Conservation (phyloP, 92 coral and sea anemone genomes). For the Plumapathes pennacea region DNA sequence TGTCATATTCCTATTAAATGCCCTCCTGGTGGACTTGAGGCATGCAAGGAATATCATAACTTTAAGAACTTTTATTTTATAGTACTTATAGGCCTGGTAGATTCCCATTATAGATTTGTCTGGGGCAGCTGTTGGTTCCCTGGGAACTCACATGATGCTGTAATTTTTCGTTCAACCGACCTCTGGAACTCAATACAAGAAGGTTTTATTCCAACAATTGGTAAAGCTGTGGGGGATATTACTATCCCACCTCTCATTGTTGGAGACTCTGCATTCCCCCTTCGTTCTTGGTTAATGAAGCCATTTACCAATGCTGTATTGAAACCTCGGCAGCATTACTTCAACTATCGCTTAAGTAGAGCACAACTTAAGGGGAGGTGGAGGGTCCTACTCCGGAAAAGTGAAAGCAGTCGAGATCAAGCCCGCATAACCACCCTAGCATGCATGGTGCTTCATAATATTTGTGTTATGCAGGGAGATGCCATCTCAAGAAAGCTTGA, state of each 20-base stretch:
- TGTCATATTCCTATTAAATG: conserved; percentile 29
- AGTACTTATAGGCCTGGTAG: conserved; percentile 8
- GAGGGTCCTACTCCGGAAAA: conserved; percentile 14
- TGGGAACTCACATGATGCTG: conserved; percentile 33
- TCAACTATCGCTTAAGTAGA: background rate
- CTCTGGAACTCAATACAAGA: conserved; percentile 35
- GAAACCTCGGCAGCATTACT: conserved; percentile 4
- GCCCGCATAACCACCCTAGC: conserved; percentile 15
- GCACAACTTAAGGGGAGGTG: conserved; percentile 38
- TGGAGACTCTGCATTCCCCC: conserved; percentile 42
- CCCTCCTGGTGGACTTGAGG: conserved; percentile 10
- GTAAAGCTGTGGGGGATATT: conserved; percentile 18
- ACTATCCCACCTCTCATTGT: conserved; percentile 23
- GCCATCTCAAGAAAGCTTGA: conserved; percentile 47
- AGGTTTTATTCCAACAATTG: conserved; percentile 14
- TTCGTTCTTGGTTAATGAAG: conserved; percentile 25
- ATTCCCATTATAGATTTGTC: conserved; percentile 18
- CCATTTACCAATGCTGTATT: conserved; percentile 22
- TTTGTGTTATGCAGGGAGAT: conserved; percentile 12
- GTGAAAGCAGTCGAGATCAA: conserved; percentile 13
- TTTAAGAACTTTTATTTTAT: conserved; percentile 17
- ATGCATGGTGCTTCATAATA: conserved; percentile 13
- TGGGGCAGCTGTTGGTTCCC: conserved; percentile 13
- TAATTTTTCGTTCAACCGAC: conserved; percentile 38
- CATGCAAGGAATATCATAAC: conserved; percentile 19